Percentiles rank a stretch among this genome's conserved stretches.
These are phyloP conservation scores for Hoplodrina blanda DNA, from an alignment of 2,888 invertebrate genomes.

Conservation along the genomic window DNA sequence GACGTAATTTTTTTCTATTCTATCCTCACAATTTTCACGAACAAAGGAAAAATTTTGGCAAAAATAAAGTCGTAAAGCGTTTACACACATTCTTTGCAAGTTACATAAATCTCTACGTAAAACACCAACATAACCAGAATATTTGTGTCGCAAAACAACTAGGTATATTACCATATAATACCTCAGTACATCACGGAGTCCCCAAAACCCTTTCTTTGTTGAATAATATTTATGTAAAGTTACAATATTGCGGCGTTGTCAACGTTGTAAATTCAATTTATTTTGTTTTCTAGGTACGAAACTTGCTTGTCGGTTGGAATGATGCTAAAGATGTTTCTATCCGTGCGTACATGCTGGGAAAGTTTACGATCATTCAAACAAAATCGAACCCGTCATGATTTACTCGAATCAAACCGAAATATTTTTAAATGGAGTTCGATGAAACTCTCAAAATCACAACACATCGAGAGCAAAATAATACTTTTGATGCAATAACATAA, in stretches of 20 bases:
- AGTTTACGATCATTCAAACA: not conserved
- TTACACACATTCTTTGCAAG: conserved; percentile 42
- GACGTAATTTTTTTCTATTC: not conserved
- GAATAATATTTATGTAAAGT: conserved; percentile 55
- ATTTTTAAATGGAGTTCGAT: too few relatives aligned
- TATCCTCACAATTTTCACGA: not conserved
- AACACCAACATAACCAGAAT: conserved; percentile 40
- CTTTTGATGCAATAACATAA: conserved; percentile 1
- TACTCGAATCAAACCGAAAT: not conserved
- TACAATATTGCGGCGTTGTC: conserved; percentile 43
- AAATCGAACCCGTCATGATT: not conserved
- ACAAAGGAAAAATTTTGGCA: conserved; percentile 1
- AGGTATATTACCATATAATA: conserved; percentile 49
- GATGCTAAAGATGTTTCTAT: conserved; percentile 5
- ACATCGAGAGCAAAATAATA: too few relatives aligned
- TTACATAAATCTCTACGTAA: conserved; percentile 44
- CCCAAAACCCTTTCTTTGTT: conserved; percentile 45
- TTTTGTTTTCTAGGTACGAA: conserved; percentile 31
- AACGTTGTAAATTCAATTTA: conserved; percentile 53
- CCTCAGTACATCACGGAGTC: conserved; percentile 25
- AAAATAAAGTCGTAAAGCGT: conserved; percentile 31
- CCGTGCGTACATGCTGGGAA: not conserved
- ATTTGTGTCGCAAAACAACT: conserved; percentile 45
- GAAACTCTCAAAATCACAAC: too few relatives aligned
- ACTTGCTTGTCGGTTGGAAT: conserved; percentile 25